A percentile compares a stretch with the other conserved stretches of the same genome.
Evolutionary conservation across 2,888 invertebrate species (phyloP).

Genomic region (Tipula lateralis): DNA sequence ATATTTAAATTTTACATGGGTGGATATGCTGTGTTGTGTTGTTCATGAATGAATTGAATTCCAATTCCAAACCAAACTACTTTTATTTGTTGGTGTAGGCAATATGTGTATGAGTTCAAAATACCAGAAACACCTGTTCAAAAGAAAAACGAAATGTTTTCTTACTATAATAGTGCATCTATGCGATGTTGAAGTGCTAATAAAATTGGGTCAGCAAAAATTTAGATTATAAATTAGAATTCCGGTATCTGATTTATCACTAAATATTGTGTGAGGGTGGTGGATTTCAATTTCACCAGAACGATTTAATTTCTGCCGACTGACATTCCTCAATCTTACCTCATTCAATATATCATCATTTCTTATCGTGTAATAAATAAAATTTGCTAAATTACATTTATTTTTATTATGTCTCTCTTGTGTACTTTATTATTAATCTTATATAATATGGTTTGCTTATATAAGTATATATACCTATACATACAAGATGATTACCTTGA

Average conservation of each 20-base stretch:
- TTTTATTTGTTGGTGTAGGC: background rate
- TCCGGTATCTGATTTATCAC: background rate
- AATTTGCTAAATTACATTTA: background rate
- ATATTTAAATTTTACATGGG: background rate
- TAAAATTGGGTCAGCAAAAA: background rate
- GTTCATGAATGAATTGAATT: background rate
- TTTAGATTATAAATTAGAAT: background rate
- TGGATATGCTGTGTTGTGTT: background rate
- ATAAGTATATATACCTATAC: too few relatives aligned
- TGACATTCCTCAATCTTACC: background rate
- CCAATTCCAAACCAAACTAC: background rate
- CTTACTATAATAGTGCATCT: background rate
- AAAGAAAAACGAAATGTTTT: background rate
- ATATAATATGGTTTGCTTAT: background rate
- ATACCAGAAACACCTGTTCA: constrained; percentile 7
- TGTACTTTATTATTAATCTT: background rate
- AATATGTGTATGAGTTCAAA: background rate
- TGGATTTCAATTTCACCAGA: background rate
- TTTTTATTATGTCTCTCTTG: background rate
- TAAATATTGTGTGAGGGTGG: too few relatives aligned
- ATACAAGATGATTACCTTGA: background rate
- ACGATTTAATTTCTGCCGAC: background rate
- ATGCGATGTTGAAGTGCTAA: background rate
- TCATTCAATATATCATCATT: background rate
- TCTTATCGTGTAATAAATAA: background rate